Conservation (phyloP, 1,140 invertebrate genomes). For the Eriosoma lanigerum region DNA sequence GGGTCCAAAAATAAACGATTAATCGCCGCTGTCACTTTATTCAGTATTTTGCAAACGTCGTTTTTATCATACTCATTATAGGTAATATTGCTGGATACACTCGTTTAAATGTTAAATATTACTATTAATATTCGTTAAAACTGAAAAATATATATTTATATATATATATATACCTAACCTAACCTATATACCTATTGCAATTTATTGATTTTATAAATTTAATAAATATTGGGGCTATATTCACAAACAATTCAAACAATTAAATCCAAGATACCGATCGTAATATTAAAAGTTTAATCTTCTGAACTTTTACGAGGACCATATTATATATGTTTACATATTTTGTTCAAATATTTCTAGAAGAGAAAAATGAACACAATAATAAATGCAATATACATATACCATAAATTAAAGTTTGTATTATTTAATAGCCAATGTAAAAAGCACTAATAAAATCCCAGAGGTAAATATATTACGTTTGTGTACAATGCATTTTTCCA, state of each 20-base stretch:
- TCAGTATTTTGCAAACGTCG: too few relatives aligned
- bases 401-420: slow-evolving; percentile 31
- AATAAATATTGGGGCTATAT: background rate
- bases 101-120: too few relatives aligned
- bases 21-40: too few relatives aligned
- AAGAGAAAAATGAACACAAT: background rate
- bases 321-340: slow-evolving; percentile 17
- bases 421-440: slow-evolving; percentile 23
- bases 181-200: too few relatives aligned
- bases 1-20: too few relatives aligned
- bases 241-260: slow-evolving; percentile 33
- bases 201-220: slow-evolving; percentile 18
- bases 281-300: slow-evolving; percentile 18
- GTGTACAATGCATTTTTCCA: slow-evolving; percentile 17
- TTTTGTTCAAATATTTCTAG: slow-evolving; percentile 1
- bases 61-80: too few relatives aligned
- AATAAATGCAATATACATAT: slow-evolving; percentile 9
- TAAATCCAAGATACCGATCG: background rate
- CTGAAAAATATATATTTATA: too few relatives aligned
- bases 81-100: too few relatives aligned
- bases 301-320: slow-evolving; percentile 17
- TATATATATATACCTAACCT: too few relatives aligned
- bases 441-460: slow-evolving; percentile 35
- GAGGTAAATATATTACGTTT: slow-evolving; percentile 25
- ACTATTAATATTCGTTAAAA: too few relatives aligned